Evolutionary conservation across 2,113 vertebrate genomes (phyloP).

Genomic region (Mola mola): DNA sequence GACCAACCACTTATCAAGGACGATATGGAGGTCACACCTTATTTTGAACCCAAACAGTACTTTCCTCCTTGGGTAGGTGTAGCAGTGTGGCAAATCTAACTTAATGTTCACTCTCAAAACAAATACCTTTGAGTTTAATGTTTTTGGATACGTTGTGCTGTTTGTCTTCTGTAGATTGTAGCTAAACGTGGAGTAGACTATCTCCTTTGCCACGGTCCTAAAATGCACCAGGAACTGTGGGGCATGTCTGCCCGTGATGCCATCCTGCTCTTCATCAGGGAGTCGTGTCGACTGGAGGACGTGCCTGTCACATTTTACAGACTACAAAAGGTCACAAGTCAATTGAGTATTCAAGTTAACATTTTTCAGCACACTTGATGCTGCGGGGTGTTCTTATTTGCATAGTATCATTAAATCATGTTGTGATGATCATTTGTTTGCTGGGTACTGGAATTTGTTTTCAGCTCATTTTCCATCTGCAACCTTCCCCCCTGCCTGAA

Average conservation of each 20-base stretch:
- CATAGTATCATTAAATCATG: background rate
- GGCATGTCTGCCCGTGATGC: slow-evolving; percentile 86
- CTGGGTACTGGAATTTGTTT: background rate
- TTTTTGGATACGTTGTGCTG: background rate
- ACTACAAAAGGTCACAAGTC: slow-evolving; percentile 86
- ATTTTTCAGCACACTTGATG: background rate
- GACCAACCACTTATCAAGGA: slow-evolving; percentile 77
- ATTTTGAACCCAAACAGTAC: slow-evolving; percentile 90
- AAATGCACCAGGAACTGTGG: slow-evolving; percentile 87
- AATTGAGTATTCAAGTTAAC: background rate
- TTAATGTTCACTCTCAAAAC: background rate
- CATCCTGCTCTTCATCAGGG: slow-evolving; percentile 85
- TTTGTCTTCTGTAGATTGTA: slow-evolving; percentile 80
- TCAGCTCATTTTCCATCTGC: background rate
- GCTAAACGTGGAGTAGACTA: slow-evolving; percentile 87
- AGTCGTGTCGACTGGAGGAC: slow-evolving; percentile 89
- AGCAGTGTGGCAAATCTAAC: background rate
- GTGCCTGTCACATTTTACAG: slow-evolving; percentile 91
- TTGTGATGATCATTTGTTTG: background rate
- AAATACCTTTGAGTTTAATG: background rate
- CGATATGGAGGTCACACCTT: slow-evolving; percentile 59
- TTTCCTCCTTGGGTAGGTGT: slow-evolving; percentile 91
- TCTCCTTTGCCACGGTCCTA: slow-evolving; percentile 87
- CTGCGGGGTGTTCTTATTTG: background rate
- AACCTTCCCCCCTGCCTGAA: background rate